Percentiles rank a stretch among this genome's conserved stretches.
phyloP scores from a whole-genome alignment of 2,797 vertebrate species.

The Nyctalus aviator region DNA sequence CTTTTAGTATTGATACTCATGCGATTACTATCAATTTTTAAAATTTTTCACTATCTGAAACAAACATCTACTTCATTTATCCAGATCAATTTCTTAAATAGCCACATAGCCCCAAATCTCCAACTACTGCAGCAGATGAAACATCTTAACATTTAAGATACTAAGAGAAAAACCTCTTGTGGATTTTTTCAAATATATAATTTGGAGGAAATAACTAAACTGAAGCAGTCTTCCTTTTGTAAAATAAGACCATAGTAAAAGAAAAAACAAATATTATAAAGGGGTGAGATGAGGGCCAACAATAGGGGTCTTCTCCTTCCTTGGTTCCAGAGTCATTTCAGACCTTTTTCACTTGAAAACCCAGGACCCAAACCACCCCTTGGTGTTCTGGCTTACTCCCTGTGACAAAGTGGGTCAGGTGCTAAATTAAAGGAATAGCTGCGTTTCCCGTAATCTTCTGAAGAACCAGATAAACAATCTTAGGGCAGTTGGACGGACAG shows the following conservation, averaged over 20 bases:
- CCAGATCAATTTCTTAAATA: slow-evolving; percentile 17
- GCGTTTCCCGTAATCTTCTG: background rate
- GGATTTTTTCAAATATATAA: background rate
- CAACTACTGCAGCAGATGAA: background rate
- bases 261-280: background rate
- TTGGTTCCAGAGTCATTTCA: background rate
- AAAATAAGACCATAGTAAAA: background rate
- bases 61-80: no score
- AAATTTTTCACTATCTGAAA: no score
- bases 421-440: background rate
- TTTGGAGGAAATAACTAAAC: background rate
- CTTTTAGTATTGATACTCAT: no score
- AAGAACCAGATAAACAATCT: background rate
- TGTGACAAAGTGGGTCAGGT: background rate
- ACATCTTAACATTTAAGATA: background rate
- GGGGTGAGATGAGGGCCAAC: background rate
- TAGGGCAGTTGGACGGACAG: background rate
- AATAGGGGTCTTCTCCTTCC: background rate
- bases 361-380: background rate
- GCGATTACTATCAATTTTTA: no score
- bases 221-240: background rate
- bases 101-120: background rate
- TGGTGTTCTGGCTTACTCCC: background rate
- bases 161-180: background rate
- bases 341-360: background rate